phyloP scores from a whole-genome alignment of 1,140 invertebrate species.

The Zaprionus tsacasi region DNA sequence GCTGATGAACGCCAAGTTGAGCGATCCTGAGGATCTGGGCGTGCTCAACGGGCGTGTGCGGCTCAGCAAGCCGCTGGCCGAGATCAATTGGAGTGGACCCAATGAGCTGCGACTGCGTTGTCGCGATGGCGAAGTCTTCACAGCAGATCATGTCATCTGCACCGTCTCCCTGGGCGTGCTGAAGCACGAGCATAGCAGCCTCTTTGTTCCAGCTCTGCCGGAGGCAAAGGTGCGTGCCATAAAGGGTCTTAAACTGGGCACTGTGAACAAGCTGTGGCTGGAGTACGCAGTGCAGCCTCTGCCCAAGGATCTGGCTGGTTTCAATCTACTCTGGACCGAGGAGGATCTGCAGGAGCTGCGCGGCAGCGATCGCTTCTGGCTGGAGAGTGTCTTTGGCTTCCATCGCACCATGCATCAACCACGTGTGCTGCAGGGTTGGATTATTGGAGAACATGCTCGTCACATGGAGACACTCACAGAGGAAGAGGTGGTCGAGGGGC shows the following conservation, averaged over 20 bases:
- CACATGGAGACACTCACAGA: conserved; percentile 86
- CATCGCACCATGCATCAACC: conserved; percentile 87
- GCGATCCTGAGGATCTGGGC: conserved; percentile 48
- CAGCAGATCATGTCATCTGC: conserved; percentile 88
- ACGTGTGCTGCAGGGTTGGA: conserved; percentile 88
- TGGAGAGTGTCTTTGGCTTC: conserved; percentile 87
- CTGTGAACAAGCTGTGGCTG: conserved; percentile 91
- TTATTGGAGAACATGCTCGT: conserved; percentile 85
- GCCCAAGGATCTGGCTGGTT: conserved; percentile 84
- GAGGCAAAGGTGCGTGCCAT: conserved; percentile 87
- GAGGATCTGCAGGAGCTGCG: conserved; percentile 81
- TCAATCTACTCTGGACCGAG: conserved; percentile 85
- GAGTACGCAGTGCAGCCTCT: conserved; percentile 88
- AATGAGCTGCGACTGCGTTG: conserved; percentile 84
- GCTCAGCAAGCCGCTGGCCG: conserved; percentile 85
- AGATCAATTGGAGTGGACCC: conserved; percentile 84
- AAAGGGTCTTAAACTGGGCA: conserved; percentile 88
- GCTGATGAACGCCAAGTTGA: conserved; percentile 81
- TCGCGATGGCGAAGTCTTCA: conserved; percentile 86
- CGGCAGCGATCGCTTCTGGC: conserved; percentile 85
- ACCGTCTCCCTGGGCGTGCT: conserved; percentile 89
- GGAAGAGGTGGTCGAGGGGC: conserved; percentile 84
- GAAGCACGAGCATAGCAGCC: conserved; percentile 86
- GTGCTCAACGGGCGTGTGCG: conserved; percentile 76
- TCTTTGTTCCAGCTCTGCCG: conserved; percentile 88